Base-by-base conservation (phyloP, 1,140 invertebrate species). In the Leptinotarsa texana region DNA sequence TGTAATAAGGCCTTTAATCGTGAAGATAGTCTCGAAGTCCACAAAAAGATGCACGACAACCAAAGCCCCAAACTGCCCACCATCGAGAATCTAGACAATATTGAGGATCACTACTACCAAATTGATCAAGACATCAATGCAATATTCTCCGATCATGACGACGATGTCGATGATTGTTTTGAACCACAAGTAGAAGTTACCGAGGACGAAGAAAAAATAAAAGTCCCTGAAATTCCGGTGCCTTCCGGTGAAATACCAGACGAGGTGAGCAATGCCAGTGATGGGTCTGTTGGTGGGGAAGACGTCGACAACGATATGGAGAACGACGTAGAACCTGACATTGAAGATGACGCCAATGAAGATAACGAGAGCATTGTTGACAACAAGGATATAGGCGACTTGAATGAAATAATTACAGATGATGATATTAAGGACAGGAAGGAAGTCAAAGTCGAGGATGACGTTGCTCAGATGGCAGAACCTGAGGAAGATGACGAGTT, bases 1-100 rank as follows among this genome's bases (percentile, higher is more conserved):
- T 89, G 88, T 77, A 86, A 87, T 77, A 87, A 87, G 79, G 83
- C 79, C 22, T 85, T 85, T 74, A 82, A 78, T 51, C 71, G 82
- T 21, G 80, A 80, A 68, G 83, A 83, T 73, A 84, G 82, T 76
- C 76, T 84, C 15, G 82, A 84, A 66, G 81, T 84, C 8, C 84
- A 85, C 74, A 83, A 80, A 62, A 68, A 76, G 48, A 71, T 82
- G 51, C 83, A 85, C 75, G 83, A 81, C 63, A 80, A 80, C 70
- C 75, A 78, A 33, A 69, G 72, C 48, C 80, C 80, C 11, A 74
- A 76, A 21, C 68, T 83, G 47, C 82, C 82, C 24, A 84, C 83
- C 13, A 76, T 85, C 66, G 83, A 85, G 66, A 83, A 82, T 78
- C 73, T 85, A 24, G 82, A 85, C 74, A 84, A 84, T 73, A 80